Percentiles rank a stretch among this genome's conserved stretches.
Conservation (phyloP, 2,888 invertebrate species). For the Drosophila meridiana region DNA sequence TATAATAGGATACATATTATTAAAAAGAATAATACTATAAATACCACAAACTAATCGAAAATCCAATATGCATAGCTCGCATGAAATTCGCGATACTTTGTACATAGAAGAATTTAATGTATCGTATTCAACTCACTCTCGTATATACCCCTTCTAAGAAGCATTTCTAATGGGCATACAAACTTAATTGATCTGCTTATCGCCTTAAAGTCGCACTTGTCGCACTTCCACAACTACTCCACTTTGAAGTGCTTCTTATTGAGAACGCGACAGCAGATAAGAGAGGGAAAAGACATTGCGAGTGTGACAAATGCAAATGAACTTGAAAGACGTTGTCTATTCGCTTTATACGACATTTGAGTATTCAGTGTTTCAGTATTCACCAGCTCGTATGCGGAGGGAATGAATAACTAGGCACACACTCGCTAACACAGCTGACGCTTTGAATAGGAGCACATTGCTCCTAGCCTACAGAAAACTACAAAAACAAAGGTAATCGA, state of each 20-base stretch:
- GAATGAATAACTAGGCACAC: slow-evolving; percentile 21
- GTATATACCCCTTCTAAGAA: background rate
- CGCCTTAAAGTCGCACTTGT: slow-evolving; percentile 13
- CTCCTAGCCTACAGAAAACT: slow-evolving; percentile 1
- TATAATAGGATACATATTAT: no score
- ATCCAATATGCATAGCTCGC: no score
- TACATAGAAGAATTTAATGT: no score
- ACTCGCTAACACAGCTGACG: slow-evolving; percentile 30
- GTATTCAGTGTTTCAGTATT: slow-evolving; percentile 18
- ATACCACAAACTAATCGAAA: no score
- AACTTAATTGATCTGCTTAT: slow-evolving; percentile 21
- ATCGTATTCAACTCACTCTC: background rate
- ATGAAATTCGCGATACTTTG: no score
- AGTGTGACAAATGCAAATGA: slow-evolving; percentile 38
- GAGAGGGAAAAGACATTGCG: slow-evolving; percentile 24
- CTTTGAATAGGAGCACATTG: slow-evolving; percentile 36
- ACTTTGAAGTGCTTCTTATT: slow-evolving; percentile 15
- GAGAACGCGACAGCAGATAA: slow-evolving; percentile 22
- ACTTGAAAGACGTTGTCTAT: slow-evolving; percentile 49
- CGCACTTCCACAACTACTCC: slow-evolving; percentile 10
- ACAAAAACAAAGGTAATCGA: slow-evolving; percentile 58
- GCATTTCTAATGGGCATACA: background rate
- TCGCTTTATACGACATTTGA: slow-evolving; percentile 4
- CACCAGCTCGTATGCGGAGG: slow-evolving; percentile 4
- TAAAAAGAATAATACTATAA: no score